phyloP scores from a whole-genome alignment of 2,113 vertebrate genomes.

The Scalopus aquaticus region DNA sequence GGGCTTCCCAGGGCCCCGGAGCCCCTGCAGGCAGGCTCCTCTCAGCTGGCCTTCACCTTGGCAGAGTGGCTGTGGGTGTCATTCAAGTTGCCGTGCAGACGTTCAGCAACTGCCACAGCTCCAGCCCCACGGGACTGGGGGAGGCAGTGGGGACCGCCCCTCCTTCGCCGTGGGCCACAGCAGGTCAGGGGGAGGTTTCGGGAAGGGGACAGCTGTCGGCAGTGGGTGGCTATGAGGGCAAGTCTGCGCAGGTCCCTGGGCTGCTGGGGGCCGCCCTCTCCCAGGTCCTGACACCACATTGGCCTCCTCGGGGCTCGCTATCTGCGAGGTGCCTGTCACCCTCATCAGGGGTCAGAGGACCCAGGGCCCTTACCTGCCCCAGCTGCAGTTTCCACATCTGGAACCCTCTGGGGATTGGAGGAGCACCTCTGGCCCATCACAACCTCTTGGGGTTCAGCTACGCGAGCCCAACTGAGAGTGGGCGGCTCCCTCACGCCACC shows the following conservation, averaged over 20 bases:
- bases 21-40: neutral
- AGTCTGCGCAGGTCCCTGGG: neutral
- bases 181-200: neutral
- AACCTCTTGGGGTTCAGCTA: neutral
- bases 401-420: neutral
- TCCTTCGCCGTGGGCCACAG: neutral
- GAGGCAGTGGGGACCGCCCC: no score
- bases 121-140: neutral
- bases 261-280: neutral
- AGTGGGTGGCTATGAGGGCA: accelerated
- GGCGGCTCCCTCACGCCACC: no score
- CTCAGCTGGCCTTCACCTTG: neutral
- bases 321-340: neutral
- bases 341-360: neutral
- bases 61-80: neutral
- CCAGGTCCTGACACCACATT: neutral
- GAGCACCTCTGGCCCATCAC: neutral
- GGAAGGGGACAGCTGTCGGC: neutral
- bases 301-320: neutral
- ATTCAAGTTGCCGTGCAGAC: neutral
- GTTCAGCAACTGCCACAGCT: neutral
- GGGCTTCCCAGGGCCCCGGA: neutral
- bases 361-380: neutral
- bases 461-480: neutral
- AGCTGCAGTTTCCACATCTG: neutral